phyloP scores from a whole-genome alignment of 2,888 invertebrate genomes.

The Branchellion lobata region DNA sequence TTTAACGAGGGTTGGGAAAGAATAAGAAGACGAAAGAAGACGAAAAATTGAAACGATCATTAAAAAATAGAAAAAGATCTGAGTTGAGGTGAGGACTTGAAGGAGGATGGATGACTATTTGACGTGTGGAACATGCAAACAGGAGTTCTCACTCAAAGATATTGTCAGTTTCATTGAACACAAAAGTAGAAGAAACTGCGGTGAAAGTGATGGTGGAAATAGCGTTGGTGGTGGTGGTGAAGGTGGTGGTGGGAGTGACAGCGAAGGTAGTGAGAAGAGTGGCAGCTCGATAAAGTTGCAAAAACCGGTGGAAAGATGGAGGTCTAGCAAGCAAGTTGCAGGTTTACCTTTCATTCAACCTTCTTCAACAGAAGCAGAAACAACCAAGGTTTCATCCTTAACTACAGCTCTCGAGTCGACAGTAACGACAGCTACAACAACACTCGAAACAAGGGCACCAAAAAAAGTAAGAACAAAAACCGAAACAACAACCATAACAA shows the following conservation, averaged over 20 bases:
- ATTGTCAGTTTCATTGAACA: background rate
- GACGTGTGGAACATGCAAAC: background rate
- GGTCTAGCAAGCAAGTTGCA: no score
- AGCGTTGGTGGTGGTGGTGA: no score
- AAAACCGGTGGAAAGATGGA: no score
- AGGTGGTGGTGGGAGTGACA: no score
- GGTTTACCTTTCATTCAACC: no score
- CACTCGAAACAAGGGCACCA: background rate
- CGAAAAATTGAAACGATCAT: background rate
- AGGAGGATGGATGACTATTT: background rate
- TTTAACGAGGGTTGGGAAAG: no score
- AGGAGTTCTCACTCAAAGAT: background rate
- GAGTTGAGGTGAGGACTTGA: background rate
- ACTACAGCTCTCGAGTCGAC: background rate
- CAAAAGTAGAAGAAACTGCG: slow-evolving; percentile 1
- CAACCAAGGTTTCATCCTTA: background rate
- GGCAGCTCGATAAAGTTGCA: no score
- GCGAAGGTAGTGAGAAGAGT: no score
- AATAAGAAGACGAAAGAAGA: background rate
- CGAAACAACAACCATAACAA: no score
- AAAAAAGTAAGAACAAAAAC: background rate
- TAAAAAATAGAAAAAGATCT: background rate
- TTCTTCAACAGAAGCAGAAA: no score
- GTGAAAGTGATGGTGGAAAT: background rate
- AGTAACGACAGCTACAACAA: background rate